phyloP scores from a whole-genome alignment of 1,140 invertebrate genomes.

The Zaprionus vittiger region DNA sequence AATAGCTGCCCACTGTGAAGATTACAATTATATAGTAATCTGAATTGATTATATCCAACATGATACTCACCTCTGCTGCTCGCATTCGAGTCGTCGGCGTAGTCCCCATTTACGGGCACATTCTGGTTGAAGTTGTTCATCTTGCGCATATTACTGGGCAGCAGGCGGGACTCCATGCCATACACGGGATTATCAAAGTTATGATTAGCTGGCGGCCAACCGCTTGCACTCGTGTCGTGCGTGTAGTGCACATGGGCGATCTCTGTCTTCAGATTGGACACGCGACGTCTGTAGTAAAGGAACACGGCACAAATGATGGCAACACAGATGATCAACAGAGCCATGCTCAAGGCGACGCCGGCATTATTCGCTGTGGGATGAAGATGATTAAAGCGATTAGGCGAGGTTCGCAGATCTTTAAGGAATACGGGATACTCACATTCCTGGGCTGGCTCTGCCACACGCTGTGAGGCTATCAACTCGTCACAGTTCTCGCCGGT shows the following conservation, averaged over 20 bases:
- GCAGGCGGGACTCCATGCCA: slow-evolving; percentile 88
- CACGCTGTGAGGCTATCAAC: slow-evolving; percentile 62
- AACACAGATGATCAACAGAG: slow-evolving; percentile 89
- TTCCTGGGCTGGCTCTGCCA: slow-evolving; percentile 52
- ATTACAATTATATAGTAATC: neutral
- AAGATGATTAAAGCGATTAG: neutral
- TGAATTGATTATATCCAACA: neutral
- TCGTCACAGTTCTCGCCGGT: slow-evolving; percentile 87
- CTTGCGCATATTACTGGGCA: slow-evolving; percentile 88
- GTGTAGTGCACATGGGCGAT: slow-evolving; percentile 95
- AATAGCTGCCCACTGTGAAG: slow-evolving; percentile 84
- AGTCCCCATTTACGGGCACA: slow-evolving; percentile 48
- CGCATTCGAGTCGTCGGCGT: slow-evolving; percentile 78
- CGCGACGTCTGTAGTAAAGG: slow-evolving; percentile 91
- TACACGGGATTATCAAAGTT: slow-evolving; percentile 98
- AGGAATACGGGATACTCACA: slow-evolving; percentile 37
- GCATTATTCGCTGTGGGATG: slow-evolving; percentile 84
- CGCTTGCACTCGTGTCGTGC: slow-evolving; percentile 88
- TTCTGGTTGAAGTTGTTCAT: slow-evolving; percentile 78
- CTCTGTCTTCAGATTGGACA: slow-evolving; percentile 92
- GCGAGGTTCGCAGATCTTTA: neutral
- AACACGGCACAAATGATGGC: slow-evolving; percentile 87
- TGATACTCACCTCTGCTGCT: slow-evolving; percentile 67
- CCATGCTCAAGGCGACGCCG: slow-evolving; percentile 88
- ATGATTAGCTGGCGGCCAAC: slow-evolving; percentile 89